Evolutionary conservation across 1,140 invertebrate genomes (phyloP).

Genomic region (Aricia agestis): DNA sequence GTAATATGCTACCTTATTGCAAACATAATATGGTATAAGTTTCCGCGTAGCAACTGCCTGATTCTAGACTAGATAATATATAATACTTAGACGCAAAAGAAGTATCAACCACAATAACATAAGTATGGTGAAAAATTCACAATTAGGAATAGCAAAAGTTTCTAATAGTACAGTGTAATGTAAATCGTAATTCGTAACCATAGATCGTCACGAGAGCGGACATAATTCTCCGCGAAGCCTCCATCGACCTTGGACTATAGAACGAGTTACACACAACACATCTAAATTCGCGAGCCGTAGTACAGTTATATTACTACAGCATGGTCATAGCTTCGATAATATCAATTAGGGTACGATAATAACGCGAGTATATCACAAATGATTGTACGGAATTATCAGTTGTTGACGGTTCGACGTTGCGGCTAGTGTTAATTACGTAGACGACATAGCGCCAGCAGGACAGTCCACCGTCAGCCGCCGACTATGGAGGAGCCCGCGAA

Average conservation of each 20-base stretch:
- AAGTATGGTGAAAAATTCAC: too few species aligned
- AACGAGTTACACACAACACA: background rate
- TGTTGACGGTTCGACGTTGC: background rate
- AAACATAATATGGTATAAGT: too few species aligned
- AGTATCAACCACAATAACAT: too few species aligned
- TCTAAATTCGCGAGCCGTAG: background rate
- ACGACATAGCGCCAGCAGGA: background rate
- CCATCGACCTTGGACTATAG: background rate
- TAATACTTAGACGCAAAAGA: too few species aligned
- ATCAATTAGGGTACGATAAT: conserved; percentile 6
- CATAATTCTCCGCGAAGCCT: background rate
- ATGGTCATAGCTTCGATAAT: background rate
- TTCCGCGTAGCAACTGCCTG: too few species aligned
- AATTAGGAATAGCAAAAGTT: too few species aligned
- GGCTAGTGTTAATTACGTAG: background rate
- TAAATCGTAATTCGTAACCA: too few species aligned
- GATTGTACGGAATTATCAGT: conserved; percentile 11
- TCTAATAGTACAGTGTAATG: too few species aligned
- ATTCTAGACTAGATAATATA: too few species aligned
- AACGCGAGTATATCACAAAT: conserved; percentile 4
- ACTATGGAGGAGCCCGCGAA: background rate
- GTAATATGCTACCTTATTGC: too few species aligned
- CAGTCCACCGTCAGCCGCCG: background rate
- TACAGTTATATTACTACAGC: background rate
- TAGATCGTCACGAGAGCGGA: background rate